A percentile compares a stretch with the other conserved stretches of the same genome.
These are phyloP conservation scores for Drosophila rhopaloa DNA, from an alignment of 1,140 invertebrate species.

Conservation along the genomic window DNA sequence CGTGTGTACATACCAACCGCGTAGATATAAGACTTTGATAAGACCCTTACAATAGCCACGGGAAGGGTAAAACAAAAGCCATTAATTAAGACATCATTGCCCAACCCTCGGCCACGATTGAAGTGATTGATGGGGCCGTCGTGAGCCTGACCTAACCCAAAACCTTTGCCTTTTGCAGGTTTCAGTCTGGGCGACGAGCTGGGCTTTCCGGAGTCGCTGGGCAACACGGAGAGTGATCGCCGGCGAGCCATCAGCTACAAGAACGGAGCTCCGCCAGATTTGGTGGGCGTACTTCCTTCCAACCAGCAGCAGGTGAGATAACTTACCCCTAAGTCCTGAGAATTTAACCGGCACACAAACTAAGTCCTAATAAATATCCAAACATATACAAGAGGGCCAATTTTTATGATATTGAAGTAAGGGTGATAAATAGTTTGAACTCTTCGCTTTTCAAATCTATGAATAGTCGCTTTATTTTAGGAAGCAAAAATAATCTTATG, in stretches of 20 bases:
- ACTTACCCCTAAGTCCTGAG: too few relatives aligned
- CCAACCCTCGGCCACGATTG: constrained; percentile 36
- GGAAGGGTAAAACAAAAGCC: constrained; percentile 45
- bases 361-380: too few relatives aligned
- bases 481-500: too few relatives aligned
- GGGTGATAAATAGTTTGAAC: too few relatives aligned
- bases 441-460: too few relatives aligned
- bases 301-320: constrained; percentile 60
- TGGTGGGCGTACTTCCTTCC: constrained; percentile 68
- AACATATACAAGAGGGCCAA: too few relatives aligned
- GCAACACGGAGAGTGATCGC: constrained; percentile 89
- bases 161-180: constrained; percentile 85
- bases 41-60: constrained; percentile 16
- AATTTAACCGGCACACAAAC: too few relatives aligned
- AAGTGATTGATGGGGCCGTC: constrained; percentile 51
- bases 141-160: constrained; percentile 16
- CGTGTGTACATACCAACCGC: constrained; percentile 23
- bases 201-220: constrained; percentile 91
- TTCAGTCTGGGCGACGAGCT: constrained; percentile 93
- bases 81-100: constrained; percentile 61
- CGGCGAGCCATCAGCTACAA: constrained; percentile 88
- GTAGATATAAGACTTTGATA: constrained; percentile 41
- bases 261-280: constrained; percentile 84
- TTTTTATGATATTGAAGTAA: too few relatives aligned
- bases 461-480: too few relatives aligned